Evolutionary conservation across 2,113 vertebrate species (phyloP).

Genomic region (Suricata suricatta): DNA sequence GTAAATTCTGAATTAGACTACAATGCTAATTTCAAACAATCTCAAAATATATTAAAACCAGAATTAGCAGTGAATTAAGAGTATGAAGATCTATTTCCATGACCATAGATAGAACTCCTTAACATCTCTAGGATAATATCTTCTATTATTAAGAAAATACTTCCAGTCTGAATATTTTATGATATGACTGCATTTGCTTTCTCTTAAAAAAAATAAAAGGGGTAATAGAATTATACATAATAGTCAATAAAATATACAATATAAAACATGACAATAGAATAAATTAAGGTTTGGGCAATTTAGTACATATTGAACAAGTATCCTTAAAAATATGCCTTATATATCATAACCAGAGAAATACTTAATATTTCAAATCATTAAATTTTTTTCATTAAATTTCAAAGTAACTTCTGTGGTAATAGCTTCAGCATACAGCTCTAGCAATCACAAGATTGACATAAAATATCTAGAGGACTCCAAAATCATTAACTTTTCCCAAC

Average conservation of each 20-base stretch:
- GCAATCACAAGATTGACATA: neutral
- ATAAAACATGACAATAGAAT: neutral
- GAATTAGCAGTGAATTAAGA: neutral
- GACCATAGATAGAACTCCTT: neutral
- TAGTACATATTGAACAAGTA: neutral
- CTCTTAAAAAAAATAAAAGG: neutral
- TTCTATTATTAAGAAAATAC: conserved; percentile 9
- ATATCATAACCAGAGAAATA: neutral
- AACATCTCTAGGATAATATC: neutral
- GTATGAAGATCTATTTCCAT: neutral
- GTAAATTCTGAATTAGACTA: neutral
- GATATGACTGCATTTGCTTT: neutral
- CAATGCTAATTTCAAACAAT: conserved; percentile 6
- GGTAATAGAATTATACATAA: neutral
- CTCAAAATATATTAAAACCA: conserved; percentile 33
- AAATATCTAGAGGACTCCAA: neutral
- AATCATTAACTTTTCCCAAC: neutral
- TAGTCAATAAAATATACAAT: neutral
- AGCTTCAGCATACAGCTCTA: neutral
- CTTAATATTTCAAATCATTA: neutral
- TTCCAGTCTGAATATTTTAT: neutral
- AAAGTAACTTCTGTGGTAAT: neutral
- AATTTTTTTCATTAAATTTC: conserved; percentile 35
- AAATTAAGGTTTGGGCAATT: neutral
- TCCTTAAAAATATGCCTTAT: neutral